Conservation (phyloP, 2,888 invertebrate species). For the Dugesia japonica region DNA sequence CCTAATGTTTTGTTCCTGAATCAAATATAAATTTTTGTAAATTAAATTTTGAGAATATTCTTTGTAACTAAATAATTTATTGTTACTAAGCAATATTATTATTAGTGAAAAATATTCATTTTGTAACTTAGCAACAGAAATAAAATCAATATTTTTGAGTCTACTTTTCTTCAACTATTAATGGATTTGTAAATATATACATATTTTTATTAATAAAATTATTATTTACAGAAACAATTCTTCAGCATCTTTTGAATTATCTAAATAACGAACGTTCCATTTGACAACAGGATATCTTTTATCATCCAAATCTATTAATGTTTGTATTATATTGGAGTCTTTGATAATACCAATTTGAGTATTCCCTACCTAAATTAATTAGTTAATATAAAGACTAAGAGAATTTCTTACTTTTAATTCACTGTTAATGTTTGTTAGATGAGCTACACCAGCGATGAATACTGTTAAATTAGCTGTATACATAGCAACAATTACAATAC, state of each 20-base stretch:
- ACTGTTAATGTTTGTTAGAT: not conserved
- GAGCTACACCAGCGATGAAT: slow-evolving; percentile 60
- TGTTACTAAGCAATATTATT: slow-evolving; percentile 3
- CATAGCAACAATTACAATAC: slow-evolving; percentile 78
- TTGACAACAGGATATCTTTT: slow-evolving; percentile 10
- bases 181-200: not conserved
- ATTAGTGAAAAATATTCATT: not conserved
- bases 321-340: slow-evolving; percentile 27
- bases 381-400: not conserved
- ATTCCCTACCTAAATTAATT: not conserved
- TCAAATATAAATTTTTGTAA: not conserved
- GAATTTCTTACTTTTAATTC: slow-evolving; percentile 1
- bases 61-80: not conserved
- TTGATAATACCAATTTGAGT: not conserved
- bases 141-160: not conserved
- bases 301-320: slow-evolving; percentile 20
- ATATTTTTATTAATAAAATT: too few species aligned
- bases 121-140: not conserved
- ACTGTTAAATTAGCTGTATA: slow-evolving; percentile 85
- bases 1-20: not conserved
- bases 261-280: slow-evolving; percentile 21
- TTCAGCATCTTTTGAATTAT: slow-evolving; percentile 21
- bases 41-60: not conserved
- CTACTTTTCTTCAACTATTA: not conserved
- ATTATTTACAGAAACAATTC: slow-evolving; percentile 20